A percentile compares a stretch with the other conserved stretches of the same genome.
Evolutionary conservation across 1,140 invertebrate genomes (phyloP).

Genomic region (Drosophila pandora): DNA sequence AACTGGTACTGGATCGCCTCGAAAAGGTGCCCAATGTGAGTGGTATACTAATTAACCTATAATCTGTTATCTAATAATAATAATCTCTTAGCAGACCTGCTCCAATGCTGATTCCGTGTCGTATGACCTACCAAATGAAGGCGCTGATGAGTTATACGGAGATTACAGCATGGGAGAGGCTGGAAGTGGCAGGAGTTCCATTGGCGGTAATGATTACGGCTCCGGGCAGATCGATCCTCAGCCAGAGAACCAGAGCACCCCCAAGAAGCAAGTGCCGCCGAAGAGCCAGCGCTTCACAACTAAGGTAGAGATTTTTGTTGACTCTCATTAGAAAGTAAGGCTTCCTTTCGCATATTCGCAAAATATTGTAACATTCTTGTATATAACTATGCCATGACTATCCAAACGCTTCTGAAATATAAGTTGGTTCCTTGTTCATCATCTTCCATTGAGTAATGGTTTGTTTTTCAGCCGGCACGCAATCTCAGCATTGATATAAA

Average conservation of each 20-base stretch:
- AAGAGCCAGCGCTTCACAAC: constrained; percentile 65
- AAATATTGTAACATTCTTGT: constrained; percentile 14
- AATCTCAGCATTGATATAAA: constrained; percentile 61
- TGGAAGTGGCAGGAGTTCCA: constrained; percentile 31
- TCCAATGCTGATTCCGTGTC: constrained; percentile 59
- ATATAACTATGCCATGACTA: constrained; percentile 15
- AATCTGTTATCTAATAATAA: background rate
- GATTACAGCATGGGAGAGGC: constrained; percentile 31
- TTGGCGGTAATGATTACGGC: constrained; percentile 47
- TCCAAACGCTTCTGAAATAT: constrained; percentile 47
- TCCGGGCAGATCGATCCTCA: constrained; percentile 58
- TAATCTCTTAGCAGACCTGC: constrained; percentile 20
- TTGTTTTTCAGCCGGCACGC: constrained; percentile 55
- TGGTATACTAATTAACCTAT: background rate
- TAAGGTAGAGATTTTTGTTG: constrained; percentile 83
- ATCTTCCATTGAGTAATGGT: constrained; percentile 36
- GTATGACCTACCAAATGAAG: constrained; percentile 72
- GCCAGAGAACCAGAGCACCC: constrained; percentile 72
- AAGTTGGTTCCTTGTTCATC: constrained; percentile 37
- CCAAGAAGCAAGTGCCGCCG: constrained; percentile 65
- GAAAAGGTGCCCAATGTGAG: constrained; percentile 77
- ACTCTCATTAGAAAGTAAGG: constrained; percentile 65
- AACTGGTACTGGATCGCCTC: constrained; percentile 59
- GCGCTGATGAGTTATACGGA: constrained; percentile 19
- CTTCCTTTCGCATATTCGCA: background rate